Percentiles rank a stretch among this genome's conserved stretches.
phyloP scores from a whole-genome alignment of 2,113 vertebrate species.

The Thryonomys swinderianus region DNA sequence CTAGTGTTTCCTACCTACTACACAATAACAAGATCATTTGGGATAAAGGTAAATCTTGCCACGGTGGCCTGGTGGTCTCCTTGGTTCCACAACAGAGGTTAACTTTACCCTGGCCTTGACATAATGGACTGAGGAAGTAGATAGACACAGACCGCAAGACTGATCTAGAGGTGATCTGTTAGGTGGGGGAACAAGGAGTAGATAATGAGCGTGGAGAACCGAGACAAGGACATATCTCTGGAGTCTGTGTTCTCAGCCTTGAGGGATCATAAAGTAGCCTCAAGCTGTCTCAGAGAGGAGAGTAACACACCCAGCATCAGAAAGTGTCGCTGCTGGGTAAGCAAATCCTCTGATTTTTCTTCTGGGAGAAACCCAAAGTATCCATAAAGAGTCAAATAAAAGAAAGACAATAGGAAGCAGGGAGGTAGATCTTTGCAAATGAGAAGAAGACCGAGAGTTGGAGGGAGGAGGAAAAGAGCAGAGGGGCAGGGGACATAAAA shows the following conservation, averaged over 20 bases:
- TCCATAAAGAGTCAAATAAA: not conserved
- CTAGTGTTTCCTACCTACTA: not conserved
- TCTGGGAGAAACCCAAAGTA: not conserved
- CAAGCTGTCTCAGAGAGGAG: rapidly evolving
- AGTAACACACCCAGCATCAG: rapidly evolving
- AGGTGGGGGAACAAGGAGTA: not conserved
- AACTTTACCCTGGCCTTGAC: not conserved
- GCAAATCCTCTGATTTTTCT: not conserved
- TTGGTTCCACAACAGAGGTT: not conserved
- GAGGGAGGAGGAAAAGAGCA: not conserved
- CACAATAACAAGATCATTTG: not conserved
- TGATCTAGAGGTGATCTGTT: not conserved
- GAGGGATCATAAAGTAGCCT: rapidly evolving
- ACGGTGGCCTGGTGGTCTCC: not conserved
- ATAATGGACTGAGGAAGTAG: rapidly evolving
- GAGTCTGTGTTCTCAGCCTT: not conserved
- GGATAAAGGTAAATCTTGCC: not conserved
- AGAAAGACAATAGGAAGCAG: not conserved
- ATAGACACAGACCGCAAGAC: not conserved
- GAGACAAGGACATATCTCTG: not conserved
- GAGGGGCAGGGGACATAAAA: not conserved
- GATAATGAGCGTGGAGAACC: not conserved
- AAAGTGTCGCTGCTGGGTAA: not conserved
- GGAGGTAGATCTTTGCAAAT: not conserved
- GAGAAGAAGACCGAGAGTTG: not conserved